A percentile compares a stretch with the other conserved stretches of the same genome.
Conservation (phyloP, 2,888 invertebrate species). For the Anthrax anthrax region DNA sequence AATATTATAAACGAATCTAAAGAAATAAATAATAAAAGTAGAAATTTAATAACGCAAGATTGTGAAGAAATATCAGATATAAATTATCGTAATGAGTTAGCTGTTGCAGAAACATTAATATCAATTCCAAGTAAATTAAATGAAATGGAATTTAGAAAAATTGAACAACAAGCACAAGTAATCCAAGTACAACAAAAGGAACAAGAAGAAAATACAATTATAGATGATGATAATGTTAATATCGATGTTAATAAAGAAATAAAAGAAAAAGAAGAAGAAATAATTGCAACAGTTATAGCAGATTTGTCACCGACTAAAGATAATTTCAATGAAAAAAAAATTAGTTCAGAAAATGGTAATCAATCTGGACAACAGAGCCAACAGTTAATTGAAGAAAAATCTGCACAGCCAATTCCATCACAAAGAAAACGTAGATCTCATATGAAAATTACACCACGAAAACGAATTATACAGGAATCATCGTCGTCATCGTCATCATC, state of each 20-base stretch:
- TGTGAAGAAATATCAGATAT: not conserved
- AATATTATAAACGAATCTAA: not conserved
- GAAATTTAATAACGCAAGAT: not conserved
- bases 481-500: not conserved
- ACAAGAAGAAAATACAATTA: not conserved
- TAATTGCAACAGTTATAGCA: no score
- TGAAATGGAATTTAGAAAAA: not conserved
- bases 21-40: not conserved
- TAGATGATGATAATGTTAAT: not conserved
- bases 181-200: not conserved
- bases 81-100: constrained; percentile 7
- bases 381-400: not conserved
- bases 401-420: not conserved
- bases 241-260: not conserved
- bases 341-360: no score
- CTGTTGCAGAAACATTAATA: constrained; percentile 15
- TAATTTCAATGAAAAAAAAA: no score
- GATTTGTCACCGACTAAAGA: no score
- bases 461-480: constrained; percentile 10
- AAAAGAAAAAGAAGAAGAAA: not conserved
- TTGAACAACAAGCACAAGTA: not conserved
- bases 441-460: constrained; percentile 19
- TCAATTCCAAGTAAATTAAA: constrained; percentile 13
- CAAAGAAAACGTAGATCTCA: constrained; percentile 15
- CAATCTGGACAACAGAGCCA: not conserved